A percentile compares a stretch with the other conserved stretches of the same genome.
Evolutionary conservation across 1,140 invertebrate genomes (phyloP).

Genomic region (Lasioglossum baleicum): DNA sequence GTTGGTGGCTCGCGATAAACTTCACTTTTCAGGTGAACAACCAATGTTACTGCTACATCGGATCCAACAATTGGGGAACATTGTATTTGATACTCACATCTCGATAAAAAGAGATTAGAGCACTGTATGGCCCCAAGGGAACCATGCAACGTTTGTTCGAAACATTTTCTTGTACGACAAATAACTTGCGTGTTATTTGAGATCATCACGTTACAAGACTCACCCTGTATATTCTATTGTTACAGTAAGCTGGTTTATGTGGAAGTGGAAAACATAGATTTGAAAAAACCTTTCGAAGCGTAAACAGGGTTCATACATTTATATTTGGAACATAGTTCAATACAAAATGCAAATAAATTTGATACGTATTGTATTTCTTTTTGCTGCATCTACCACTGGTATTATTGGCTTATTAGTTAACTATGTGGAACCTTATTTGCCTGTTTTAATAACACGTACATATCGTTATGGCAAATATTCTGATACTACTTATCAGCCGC

Average conservation of each 20-base stretch:
- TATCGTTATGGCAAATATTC: slow-evolving; percentile 87
- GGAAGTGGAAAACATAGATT: not conserved
- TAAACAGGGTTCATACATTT: not conserved
- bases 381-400: slow-evolving; percentile 77
- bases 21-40: no score
- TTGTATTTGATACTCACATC: no score
- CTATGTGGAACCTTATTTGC: slow-evolving; percentile 83
- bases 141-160: no score
- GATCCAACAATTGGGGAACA: no score
- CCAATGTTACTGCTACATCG: no score
- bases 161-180: no score
- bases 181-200: no score
- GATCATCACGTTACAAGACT: no score
- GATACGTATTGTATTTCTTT: slow-evolving; percentile 81
- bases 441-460: slow-evolving; percentile 81
- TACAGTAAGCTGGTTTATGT: slow-evolving; percentile 9
- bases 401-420: slow-evolving; percentile 82
- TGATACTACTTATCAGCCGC: slow-evolving; percentile 78
- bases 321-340: not conserved
- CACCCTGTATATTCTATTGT: not conserved
- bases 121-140: no score
- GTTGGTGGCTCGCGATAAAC: no score
- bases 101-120: no score
- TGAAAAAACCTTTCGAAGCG: not conserved
- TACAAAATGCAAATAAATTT: slow-evolving; percentile 77